Base-by-base conservation (phyloP, 2,797 vertebrate genomes). In the Fratercula arctica region DNA sequence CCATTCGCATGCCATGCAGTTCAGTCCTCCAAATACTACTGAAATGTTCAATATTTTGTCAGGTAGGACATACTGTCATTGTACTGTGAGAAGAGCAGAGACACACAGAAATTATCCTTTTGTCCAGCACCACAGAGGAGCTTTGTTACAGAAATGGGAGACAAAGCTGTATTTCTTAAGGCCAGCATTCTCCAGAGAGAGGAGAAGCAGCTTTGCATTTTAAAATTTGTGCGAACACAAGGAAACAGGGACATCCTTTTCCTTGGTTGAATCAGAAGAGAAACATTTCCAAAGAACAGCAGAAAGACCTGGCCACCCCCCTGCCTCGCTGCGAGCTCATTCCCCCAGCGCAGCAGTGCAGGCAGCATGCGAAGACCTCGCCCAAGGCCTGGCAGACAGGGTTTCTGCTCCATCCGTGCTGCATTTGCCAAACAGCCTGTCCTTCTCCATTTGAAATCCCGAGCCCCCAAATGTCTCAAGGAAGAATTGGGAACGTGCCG, bases 371-470 rank as follows among this genome's bases (percentile, higher is more conserved):
- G 1, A 45, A 39, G 29, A 29, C 28, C 56, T 77, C 29, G 6
- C 93, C 69, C 72, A 21, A 41, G 83, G 33, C 63, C 86, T 96
- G 87, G 93, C 95, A 77, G 35, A 26, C 37, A 31, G 25, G 50
- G 26, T 31, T 41, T 43, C 31, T 39, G 51, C 87, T 86, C 35
- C 69, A 21, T 35, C 45, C 37, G 0, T 3, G 21, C 72, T 25
- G 41, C 5, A 0, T 14, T 39, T 92, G 92, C 93, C 95, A 95
- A 88, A 37, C 90, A 92, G 93, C 89, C 82, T 94, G 94, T 63
- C 92, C 90, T 63, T 50, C 85, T 95, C 96, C 86, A 81, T 78
- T 33, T 68, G 94, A 95, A 78, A 90, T 13, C 39, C 78, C 0
- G 3, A 68, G 83, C 23, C 50, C 70, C 56, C 79, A 89, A 20